Evolutionary conservation across 2,113 vertebrate genomes (phyloP), one percentile per base, ranked within the genome.

Genomic region (Datnioides undecimradiatus): DNA sequence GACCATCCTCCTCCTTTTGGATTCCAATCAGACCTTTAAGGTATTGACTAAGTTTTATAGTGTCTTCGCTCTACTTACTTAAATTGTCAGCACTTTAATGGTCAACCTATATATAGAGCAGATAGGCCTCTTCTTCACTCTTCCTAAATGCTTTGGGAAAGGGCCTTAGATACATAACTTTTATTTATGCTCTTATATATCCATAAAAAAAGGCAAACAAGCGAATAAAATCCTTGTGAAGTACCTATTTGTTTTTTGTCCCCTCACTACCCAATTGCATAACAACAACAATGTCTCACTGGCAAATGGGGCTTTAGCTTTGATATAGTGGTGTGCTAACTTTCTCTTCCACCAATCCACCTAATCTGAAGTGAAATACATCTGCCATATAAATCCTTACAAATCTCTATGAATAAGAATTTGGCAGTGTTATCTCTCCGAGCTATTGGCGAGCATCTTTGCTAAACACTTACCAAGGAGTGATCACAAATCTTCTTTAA

Each of bases 291-390:
- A 58, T 49, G 43, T 71, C 65, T 52, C 66, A 23, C 21, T 40
- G 63, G 59, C 49, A 66, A 73, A 65, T 31, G 2, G n/a, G 27
- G 59, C 34, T 82, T 73, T 81, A 54, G 52, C 55, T 82, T 81
- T 88, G 80, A 87, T 87, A 75, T 80, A 72, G 59, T 57, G 60
- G 17, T 41, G 27, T 55, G 51, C 33, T 66, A 64, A 85, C 46
- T 64, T 64, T 63, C 43, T 63, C 41, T 66, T 49, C 54, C 25
- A 62, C 66, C 68, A 65, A 66, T 82, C 72, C 84, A 80, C 74
- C 83, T 88, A 74, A 90, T 84, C 78, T 85, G 46, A 88, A 70
- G 67, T 88, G 81, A 88, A 92, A 89, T 81, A 86, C 84, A 82
- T 79, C 68, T 84, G 64, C 76, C 57, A 79, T 73, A 88, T 88